A percentile compares a stretch with the other conserved stretches of the same genome.
Evolutionary conservation across 2,113 vertebrate species (phyloP).

Genomic region (Nerophis ophidion): DNA sequence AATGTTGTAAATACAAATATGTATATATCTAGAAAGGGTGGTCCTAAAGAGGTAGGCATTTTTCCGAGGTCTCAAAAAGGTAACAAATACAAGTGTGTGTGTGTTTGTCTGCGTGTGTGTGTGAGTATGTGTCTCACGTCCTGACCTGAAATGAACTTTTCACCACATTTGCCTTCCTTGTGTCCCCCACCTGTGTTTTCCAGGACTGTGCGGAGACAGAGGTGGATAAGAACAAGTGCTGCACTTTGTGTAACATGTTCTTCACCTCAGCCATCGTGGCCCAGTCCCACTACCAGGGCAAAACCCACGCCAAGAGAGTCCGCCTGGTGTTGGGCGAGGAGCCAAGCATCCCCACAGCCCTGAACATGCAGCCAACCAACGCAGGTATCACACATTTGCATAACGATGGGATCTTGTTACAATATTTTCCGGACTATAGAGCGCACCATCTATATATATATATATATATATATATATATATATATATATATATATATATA

Average conservation of each 20-base stretch:
- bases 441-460: no score
- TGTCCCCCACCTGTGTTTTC: conserved; percentile 3
- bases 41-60: no score
- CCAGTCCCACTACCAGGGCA: conserved; percentile 82
- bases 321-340: conserved; percentile 75
- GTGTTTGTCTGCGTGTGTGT: conserved; percentile 1
- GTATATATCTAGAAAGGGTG: no score
- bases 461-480: no score
- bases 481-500: no score
- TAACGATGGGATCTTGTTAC: no score
- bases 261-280: conserved; percentile 82
- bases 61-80: no score
- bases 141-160: conserved; percentile 6
- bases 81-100: background rate
- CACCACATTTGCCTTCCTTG: background rate
- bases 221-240: conserved; percentile 81
- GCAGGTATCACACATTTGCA: conserved; percentile 38
- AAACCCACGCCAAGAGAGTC: conserved; percentile 80
- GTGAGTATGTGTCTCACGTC: conserved; percentile 9
- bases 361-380: conserved; percentile 54
- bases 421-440: no score
- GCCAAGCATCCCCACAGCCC: conserved; percentile 52
- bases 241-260: conserved; percentile 82
- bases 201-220: conserved; percentile 78
- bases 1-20: no score